Conservation (phyloP, 2,113 vertebrate species). For the Alaudala cheleensis region DNA sequence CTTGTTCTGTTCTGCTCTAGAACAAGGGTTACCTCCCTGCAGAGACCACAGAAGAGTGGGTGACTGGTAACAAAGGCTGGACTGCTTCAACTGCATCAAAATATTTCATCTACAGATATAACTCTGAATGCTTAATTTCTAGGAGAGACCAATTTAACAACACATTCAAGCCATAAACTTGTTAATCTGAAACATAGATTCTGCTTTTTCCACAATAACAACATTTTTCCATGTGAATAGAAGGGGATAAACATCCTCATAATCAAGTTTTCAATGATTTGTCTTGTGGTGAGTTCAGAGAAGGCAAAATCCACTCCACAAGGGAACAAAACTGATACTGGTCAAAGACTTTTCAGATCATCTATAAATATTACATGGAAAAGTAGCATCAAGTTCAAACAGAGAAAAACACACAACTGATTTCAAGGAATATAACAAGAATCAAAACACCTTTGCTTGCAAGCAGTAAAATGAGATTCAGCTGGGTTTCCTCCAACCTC, state of each 20-base stretch:
- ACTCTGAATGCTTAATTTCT: neutral
- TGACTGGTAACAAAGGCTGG: neutral
- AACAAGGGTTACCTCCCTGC: neutral
- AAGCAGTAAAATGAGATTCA: neutral
- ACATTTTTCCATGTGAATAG: neutral
- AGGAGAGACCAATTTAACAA: neutral
- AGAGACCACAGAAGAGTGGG: neutral
- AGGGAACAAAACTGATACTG: neutral
- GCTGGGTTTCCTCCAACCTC: neutral
- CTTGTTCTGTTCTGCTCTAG: neutral
- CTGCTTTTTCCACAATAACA: neutral
- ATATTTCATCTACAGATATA: neutral
- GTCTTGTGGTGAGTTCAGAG: neutral
- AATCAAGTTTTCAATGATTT: neutral
- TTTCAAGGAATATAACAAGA: neutral
- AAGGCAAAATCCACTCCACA: neutral
- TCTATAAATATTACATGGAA: neutral
- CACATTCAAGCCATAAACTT: neutral
- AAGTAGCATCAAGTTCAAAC: neutral
- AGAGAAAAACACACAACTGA: neutral
- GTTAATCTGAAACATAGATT: neutral
- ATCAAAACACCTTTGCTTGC: neutral
- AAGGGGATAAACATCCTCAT: rapidly evolving
- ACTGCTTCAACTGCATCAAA: neutral
- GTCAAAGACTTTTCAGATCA: neutral